Percentiles rank a stretch among this genome's conserved stretches.
These are phyloP conservation scores for Prorops nasuta DNA, from an alignment of 1,140 invertebrate genomes.

Conservation along the genomic window DNA sequence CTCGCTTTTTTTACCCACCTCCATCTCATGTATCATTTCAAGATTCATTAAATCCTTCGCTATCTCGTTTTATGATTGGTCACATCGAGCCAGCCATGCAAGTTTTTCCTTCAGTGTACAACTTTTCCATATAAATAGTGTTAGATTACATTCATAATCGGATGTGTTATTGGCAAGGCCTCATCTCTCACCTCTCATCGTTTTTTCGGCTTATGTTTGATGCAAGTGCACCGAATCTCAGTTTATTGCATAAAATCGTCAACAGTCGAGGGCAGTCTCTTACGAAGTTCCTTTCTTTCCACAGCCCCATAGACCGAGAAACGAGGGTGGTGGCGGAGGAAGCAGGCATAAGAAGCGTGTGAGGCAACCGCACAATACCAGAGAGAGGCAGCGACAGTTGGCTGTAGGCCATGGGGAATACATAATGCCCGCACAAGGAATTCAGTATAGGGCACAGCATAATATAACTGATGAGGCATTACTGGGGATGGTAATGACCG, in stretches of 20 bases:
- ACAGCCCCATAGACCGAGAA: conserved; percentile 63
- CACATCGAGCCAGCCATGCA: too few relatives aligned
- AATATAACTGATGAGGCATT: conserved; percentile 50
- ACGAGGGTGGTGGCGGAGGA: conserved; percentile 57
- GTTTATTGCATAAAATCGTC: too few relatives aligned
- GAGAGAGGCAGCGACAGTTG: conserved; percentile 79
- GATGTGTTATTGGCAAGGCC: too few relatives aligned
- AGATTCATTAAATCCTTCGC: too few relatives aligned
- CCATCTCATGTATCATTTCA: neutral
- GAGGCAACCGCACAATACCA: conserved; percentile 80
- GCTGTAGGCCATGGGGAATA: conserved; percentile 84
- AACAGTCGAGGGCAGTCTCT: too few relatives aligned
- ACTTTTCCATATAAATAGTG: too few relatives aligned
- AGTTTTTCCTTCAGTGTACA: too few relatives aligned
- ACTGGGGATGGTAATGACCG: conserved; percentile 53
- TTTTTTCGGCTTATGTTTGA: too few relatives aligned
- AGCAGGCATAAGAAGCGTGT: conserved; percentile 78
- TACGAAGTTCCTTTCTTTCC: conserved; percentile 14
- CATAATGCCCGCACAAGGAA: conserved; percentile 67
- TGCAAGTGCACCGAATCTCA: too few relatives aligned
- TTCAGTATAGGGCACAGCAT: conserved; percentile 48
- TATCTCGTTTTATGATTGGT: too few relatives aligned
- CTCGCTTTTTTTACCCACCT: conserved; percentile 41
- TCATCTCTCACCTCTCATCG: too few relatives aligned
- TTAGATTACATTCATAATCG: too few relatives aligned